Conservation (phyloP, 2,113 vertebrate species). For the Nicator chloris region DNA sequence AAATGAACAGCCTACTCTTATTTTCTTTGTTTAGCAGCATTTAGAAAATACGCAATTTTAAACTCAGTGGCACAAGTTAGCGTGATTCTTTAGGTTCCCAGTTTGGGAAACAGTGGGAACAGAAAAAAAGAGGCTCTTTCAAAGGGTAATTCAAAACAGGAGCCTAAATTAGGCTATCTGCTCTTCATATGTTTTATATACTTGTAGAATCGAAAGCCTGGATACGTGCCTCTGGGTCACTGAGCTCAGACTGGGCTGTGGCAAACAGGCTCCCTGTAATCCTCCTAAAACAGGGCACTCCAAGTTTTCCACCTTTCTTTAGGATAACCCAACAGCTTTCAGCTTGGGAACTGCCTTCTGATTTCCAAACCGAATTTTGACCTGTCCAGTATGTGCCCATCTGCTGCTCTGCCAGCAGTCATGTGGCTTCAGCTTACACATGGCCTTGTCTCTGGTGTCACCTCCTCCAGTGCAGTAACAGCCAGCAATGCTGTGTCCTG, state of each 20-base stretch:
- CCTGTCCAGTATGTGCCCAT: background rate
- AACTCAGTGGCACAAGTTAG: background rate
- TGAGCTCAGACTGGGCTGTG: background rate
- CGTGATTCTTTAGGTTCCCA: background rate
- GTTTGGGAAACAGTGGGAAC: background rate
- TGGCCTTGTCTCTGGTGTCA: background rate
- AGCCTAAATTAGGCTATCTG: background rate
- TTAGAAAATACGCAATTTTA: background rate
- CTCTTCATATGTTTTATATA: background rate
- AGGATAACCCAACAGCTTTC: background rate
- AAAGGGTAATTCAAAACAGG: background rate
- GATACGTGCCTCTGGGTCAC: background rate
- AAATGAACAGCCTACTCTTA: background rate
- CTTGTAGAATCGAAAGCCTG: background rate
- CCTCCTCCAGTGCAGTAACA: background rate
- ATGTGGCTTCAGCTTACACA: background rate
- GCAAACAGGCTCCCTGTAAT: background rate
- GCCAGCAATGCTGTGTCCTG: background rate
- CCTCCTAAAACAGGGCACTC: background rate
- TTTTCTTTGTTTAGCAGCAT: background rate
- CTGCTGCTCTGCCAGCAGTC: background rate
- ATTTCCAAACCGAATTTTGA: background rate
- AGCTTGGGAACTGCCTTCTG: background rate
- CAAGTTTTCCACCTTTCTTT: background rate
- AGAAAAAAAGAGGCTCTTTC: background rate